Base-by-base conservation (phyloP, 2,888 invertebrate species). In the Argynnis bischoffii region DNA sequence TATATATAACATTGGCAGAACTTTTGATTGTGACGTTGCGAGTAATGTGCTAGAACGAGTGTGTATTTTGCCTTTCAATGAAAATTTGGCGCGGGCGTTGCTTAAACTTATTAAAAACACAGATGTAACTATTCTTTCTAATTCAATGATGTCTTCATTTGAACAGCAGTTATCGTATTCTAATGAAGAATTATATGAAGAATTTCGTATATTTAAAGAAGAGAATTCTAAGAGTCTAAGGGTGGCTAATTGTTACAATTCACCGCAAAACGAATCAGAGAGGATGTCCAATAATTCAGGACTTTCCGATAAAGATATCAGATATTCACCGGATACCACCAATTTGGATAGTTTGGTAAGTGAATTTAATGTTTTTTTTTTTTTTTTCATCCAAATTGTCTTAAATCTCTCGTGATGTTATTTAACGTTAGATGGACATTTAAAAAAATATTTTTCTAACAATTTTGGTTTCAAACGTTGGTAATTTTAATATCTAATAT, bases 241-340 rank as follows among this genome's bases (percentile, higher is more conserved):
- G 8, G 68, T 67, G 3, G 50, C 8, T 2, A 61, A 64, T 54
- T 57, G 63, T 47, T 66, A 60, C 47, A 18, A 35, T 6, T 41
- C 61, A 8, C 53, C 53, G 70, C 26, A 63, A 61, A 31, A 54
- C 0, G 63, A 67, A 21, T n/a, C 50, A 2, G 55, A 67, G n/a
- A 47, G 16, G 53, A 13, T 55, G 1, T 65, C 63, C 16, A 64
- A 47, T 1, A 57, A 69, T 26, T 26, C 26, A 11, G 18, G 47
- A 11, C 55, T 63, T 46, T 26, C 48, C 3, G 74, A 77, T 13
- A 72, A 67, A 21, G 65, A 70, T 31, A 66, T 64, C 6, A 66
- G 75, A 65, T 72, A 66, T 1, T 88, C 89, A 18, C 89, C 89
- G 1, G 88, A 90, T 51, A 86, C 90, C 0, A 86, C 89, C 2